phyloP scores from a whole-genome alignment of 2,888 invertebrate species.

The Drymonia ruficornis region DNA sequence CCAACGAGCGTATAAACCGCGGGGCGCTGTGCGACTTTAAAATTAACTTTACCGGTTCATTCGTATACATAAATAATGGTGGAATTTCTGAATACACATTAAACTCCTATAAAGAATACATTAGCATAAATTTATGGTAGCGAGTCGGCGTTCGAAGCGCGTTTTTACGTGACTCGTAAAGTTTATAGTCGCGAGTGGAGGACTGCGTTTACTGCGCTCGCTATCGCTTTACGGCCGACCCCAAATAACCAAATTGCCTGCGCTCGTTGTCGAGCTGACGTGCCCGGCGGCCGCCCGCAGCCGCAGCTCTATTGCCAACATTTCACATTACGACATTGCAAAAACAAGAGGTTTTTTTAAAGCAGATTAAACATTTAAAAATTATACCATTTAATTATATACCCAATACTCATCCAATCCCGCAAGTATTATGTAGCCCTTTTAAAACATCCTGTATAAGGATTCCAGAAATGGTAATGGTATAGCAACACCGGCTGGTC shows the following conservation, averaged over 20 bases:
- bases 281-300: conserved; percentile 38
- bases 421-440: no score
- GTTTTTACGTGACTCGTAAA: conserved; percentile 85
- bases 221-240: conserved; percentile 83
- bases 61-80: conserved; percentile 84
- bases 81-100: conserved; percentile 85
- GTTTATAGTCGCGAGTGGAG: conserved; percentile 84
- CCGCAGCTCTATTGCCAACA: conserved; percentile 20
- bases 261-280: conserved; percentile 65
- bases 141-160: conserved; percentile 82
- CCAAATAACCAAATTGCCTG: conserved; percentile 82
- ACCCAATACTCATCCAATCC: no score
- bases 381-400: no score
- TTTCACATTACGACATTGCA: not conserved
- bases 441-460: no score
- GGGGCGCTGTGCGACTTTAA: conserved; percentile 78
- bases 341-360: not conserved
- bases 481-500: conserved; percentile 28
- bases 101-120: conserved; percentile 85
- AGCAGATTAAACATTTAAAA: no score
- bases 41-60: conserved; percentile 84
- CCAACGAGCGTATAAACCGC: conserved; percentile 69
- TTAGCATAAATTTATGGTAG: conserved; percentile 85
- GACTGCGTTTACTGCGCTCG: conserved; percentile 83
- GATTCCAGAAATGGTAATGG: not conserved